Conservation (phyloP, 2,888 invertebrate species). For the Erynnis tages region DNA sequence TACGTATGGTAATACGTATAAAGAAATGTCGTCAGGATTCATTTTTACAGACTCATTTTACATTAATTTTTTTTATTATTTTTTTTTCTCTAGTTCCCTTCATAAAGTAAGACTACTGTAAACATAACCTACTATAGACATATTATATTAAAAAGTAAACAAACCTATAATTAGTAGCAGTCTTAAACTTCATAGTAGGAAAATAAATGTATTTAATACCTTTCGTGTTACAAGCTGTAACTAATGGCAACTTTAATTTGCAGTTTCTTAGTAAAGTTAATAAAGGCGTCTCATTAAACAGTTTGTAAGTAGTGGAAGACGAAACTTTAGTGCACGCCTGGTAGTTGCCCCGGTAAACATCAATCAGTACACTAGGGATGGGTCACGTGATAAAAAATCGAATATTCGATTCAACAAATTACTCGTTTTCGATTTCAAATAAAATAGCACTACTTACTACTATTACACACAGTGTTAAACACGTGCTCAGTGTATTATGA, state of each 20-base stretch:
- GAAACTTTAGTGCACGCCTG: constrained; percentile 20
- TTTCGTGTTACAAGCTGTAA: constrained; percentile 7
- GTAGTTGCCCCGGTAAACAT: constrained; percentile 37
- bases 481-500: too few species aligned
- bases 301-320: constrained; percentile 26
- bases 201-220: constrained; percentile 9
- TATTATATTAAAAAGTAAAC: background rate
- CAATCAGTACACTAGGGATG: constrained; percentile 39
- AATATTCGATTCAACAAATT: too few species aligned
- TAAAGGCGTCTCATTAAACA: constrained; percentile 25
- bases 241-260: constrained; percentile 17
- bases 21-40: too few species aligned
- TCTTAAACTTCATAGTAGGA: constrained; percentile 1
- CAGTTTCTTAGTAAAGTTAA: constrained; percentile 21
- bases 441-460: too few species aligned
- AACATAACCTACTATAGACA: background rate
- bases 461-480: too few species aligned
- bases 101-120: too few species aligned
- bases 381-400: background rate
- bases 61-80: too few species aligned
- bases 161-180: background rate
- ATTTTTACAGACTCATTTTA: too few species aligned
- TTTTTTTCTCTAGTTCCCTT: too few species aligned
- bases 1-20: too few species aligned
- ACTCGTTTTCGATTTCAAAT: too few species aligned